A percentile compares a stretch with the other conserved stretches of the same genome.
Conservation (phyloP, 2,888 invertebrate genomes). For the Nasonovia ribisnigri region DNA sequence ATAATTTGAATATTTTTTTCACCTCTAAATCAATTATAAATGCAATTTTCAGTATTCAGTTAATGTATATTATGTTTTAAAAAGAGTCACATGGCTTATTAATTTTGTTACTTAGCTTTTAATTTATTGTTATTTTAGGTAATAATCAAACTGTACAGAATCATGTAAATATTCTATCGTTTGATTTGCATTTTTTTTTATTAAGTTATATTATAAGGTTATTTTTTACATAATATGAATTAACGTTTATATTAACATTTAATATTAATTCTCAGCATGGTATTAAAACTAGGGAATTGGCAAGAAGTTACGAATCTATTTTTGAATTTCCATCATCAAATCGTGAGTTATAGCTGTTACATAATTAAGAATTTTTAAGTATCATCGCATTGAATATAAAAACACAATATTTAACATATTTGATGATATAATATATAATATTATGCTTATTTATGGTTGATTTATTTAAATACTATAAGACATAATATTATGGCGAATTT, state of each 20-base stretch:
- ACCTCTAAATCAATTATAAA: too few relatives aligned
- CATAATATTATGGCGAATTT: background rate
- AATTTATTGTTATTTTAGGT: background rate
- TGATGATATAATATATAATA: background rate
- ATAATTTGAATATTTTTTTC: too few relatives aligned
- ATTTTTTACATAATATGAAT: background rate
- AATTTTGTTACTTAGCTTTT: background rate
- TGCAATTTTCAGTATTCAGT: too few relatives aligned
- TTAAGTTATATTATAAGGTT: background rate
- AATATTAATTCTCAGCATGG: slow-evolving; percentile 42
- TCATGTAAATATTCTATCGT: background rate
- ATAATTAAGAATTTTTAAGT: background rate
- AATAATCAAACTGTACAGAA: background rate
- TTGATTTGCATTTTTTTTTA: slow-evolving; percentile 4
- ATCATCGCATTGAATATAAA: background rate
- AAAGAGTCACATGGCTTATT: background rate
- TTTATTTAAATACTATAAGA: background rate
- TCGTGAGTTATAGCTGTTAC: slow-evolving; percentile 9
- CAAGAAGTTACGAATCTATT: slow-evolving; percentile 37
- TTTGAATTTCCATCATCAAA: slow-evolving; percentile 40
- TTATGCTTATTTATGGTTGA: background rate
- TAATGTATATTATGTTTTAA: background rate
- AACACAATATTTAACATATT: background rate
- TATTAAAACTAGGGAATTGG: slow-evolving; percentile 36
- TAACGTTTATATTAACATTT: slow-evolving; percentile 33